Base-by-base conservation (phyloP, 2,888 invertebrate genomes). In the Tryphoninae sp. region DNA sequence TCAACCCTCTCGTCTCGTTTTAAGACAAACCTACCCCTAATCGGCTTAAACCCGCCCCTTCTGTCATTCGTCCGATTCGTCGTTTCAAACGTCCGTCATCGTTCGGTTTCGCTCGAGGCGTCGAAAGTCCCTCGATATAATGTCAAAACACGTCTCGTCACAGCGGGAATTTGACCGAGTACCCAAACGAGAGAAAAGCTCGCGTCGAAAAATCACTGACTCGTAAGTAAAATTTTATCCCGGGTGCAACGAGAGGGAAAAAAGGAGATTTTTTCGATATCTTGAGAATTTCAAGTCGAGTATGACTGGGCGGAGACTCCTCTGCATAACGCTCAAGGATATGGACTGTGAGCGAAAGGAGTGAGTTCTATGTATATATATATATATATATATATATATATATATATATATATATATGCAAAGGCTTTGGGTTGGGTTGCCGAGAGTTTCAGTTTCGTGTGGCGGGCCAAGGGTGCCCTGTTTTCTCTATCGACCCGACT, bases 401-500 rank as follows among this genome's bases (percentile, higher is more conserved):
- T 53, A 55, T 64, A 55, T 19, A 64, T 64, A 53, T 42, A 62
- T 62, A 62, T 45, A 49, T 55, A 53, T 16, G 45, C 13, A 45
- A 2, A 16, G 53, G 23, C 58, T 33, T 16, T 58, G 58, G 69
- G 58, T 45, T 73, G 51, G 77, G 45, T 53, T 64, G 62, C 67
- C 64, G 81, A 68, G 82, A 80, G 82, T 83, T 74, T 68, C 68
- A 83, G 81, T 83, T 83, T 83, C 73, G 79, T 73, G 80, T 65
- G 80, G 83, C 80, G 82, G 84, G 84, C 82, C 84, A 83, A 83
- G 83, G 76, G 72, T 76, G 65, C 62, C 42, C 62, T 40, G 74
- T 83, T 84, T 84, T 84, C 69, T 86, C 86, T 91, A 91, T 91
- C 89, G 91, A 91, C 89, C 91, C 89, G 87, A 82, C 85, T 87